Evolutionary conservation across 2,888 invertebrate species (phyloP), one percentile per base, ranked within the genome.

Genomic region (Sepiola atlantica): DNA sequence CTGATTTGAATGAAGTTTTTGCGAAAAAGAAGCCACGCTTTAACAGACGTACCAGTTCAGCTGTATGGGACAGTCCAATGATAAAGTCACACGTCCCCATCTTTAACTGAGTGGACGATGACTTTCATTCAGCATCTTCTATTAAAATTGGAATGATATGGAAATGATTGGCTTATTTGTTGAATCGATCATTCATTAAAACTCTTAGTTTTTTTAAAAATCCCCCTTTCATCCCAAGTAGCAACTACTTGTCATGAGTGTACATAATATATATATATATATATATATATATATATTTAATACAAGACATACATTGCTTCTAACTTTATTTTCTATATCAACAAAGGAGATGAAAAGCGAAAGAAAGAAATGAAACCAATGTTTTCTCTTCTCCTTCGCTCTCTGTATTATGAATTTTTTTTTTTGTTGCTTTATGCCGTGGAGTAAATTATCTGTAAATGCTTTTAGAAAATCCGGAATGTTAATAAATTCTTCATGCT

Each of bases 11-110:
- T 93, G 94, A 95, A 28, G 95, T 97, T 92, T 97, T 97, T 95
- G 95, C 95, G 28, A 96, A 96, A 93, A 96, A 96, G 94, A 97
- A 97, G 94, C 96, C 97, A 6, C 95, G 97, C 24, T 97, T 97
- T 95, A 96, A 96, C 95, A 97, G 97, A 95, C 96, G 97, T 90
- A 97, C 97, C 21, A 97, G 97, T 94, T 97, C 97, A 20, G 97
- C 97, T 24, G 95, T 96, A 54, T 97, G 97, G 97, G 96, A 97
- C 94, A 97, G 97, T 12, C 97, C 97, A 0, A 96, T 97, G 77
- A 94, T 96, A 32, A 96, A 96, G 90, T 96, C 96, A 35, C 92
- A 92, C 28, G 18, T 92, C n/a, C 92, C 92, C 6, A 16, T 92
- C 92, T 45, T 55, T 45, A 45, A 54, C 55, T 92, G 55, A 92